Conservation (phyloP, 2,888 invertebrate genomes). For the Phytoseiulus persimilis region DNA sequence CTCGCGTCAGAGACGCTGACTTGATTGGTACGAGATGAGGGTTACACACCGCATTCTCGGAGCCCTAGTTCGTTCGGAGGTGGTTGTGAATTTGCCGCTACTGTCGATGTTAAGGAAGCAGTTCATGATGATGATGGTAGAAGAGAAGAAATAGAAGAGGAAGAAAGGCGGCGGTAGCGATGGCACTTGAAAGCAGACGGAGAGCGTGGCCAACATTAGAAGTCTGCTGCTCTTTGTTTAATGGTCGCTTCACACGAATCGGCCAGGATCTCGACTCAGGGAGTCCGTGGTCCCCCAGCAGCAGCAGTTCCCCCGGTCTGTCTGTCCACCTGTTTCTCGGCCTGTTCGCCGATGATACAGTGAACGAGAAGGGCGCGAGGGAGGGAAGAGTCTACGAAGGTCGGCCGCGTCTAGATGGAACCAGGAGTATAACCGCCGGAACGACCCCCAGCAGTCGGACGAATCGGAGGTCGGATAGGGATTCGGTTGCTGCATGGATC, state of each 20-base stretch:
- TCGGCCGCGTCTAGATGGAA: too few relatives aligned
- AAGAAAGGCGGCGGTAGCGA: background rate
- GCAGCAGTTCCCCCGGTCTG: background rate
- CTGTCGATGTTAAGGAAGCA: background rate
- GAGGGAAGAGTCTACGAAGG: too few relatives aligned
- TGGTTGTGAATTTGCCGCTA: too few relatives aligned
- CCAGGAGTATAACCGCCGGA: too few relatives aligned
- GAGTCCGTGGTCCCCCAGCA: background rate
- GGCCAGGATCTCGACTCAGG: background rate
- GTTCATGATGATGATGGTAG: background rate
- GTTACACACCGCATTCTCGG: too few relatives aligned
- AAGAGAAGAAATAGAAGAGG: background rate
- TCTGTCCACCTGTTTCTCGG: background rate
- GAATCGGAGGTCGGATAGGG: too few relatives aligned
- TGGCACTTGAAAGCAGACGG: background rate
- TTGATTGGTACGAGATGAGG: too few relatives aligned
- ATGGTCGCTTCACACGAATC: constrained; percentile 5
- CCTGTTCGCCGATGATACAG: background rate
- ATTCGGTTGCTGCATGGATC: too few relatives aligned
- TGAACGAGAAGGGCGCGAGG: background rate
- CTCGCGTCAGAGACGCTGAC: too few relatives aligned
- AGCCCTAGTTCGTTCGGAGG: too few relatives aligned
- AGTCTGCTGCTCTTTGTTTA: background rate
- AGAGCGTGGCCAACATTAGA: constrained; percentile 5
- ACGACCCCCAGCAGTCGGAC: too few relatives aligned